These are phyloP conservation scores for Idris sp. DNA, from an alignment of 1,140 invertebrate genomes.

Conservation along the genomic window DNA sequence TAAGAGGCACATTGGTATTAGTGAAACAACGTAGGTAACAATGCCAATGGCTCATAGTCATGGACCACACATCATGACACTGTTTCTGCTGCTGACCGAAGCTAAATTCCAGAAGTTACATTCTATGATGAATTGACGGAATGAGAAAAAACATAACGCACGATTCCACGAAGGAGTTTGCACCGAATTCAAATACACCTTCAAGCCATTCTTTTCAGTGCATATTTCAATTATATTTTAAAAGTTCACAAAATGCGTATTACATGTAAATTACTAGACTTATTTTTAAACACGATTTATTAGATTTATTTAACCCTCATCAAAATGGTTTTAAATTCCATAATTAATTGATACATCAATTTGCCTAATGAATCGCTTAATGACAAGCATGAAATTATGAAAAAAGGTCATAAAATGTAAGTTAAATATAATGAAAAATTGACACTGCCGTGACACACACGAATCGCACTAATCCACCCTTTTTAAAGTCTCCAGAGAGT, in stretches of 20 bases:
- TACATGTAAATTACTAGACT: too few relatives aligned
- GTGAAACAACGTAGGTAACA: constrained; percentile 53
- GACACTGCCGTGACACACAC: constrained; percentile 42
- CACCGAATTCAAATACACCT: too few relatives aligned
- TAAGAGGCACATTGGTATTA: constrained; percentile 34
- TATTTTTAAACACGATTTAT: too few relatives aligned
- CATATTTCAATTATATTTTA: too few relatives aligned
- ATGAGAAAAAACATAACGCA: constrained; percentile 62
- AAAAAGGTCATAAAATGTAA: constrained; percentile 13
- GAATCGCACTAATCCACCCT: constrained; percentile 42
- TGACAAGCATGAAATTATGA: neutral
- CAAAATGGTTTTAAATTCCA: too few relatives aligned
- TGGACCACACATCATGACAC: constrained; percentile 74
- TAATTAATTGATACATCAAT: too few relatives aligned
- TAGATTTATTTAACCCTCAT: too few relatives aligned
- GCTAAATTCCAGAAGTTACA: constrained; percentile 76
- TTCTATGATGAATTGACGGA: constrained; percentile 76
- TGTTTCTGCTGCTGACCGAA: constrained; percentile 52
- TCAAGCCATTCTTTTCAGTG: too few relatives aligned
- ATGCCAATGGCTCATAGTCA: constrained; percentile 62
- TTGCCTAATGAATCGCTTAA: neutral
- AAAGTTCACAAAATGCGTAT: too few relatives aligned
- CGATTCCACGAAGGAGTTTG: constrained; percentile 65
- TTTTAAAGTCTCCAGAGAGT: constrained; percentile 18
- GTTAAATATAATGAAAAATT: constrained; percentile 41